Percentiles rank a stretch among this genome's conserved stretches.
Evolutionary conservation across 2,797 vertebrate genomes (phyloP).

Genomic region (Scarus forsteni): DNA sequence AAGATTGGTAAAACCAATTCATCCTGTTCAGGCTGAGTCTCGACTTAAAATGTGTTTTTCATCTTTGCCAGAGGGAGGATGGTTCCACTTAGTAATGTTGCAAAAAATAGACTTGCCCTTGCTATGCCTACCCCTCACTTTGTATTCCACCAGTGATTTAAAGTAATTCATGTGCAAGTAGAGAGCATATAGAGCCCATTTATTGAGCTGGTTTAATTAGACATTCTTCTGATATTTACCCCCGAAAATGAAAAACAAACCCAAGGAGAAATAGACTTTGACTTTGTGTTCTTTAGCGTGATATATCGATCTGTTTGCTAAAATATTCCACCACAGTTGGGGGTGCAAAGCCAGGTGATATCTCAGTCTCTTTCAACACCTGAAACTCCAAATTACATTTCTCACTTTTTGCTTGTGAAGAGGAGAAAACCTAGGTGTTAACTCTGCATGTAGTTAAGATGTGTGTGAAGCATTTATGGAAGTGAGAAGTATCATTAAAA

Average conservation of each 20-base stretch:
- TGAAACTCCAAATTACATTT: conserved; percentile 59
- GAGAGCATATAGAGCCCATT: neutral
- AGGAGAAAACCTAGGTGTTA: conserved; percentile 36
- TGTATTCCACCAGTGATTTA: conserved; percentile 35
- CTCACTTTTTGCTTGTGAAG: conserved; percentile 51
- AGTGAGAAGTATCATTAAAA: conserved; percentile 42
- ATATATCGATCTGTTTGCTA: conserved; percentile 54
- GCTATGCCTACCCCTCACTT: conserved; percentile 11
- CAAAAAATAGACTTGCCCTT: conserved; percentile 21
- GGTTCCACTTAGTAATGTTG: conserved; percentile 44
- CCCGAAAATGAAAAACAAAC: conserved; percentile 30
- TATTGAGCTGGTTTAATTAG: conserved; percentile 21
- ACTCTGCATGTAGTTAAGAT: conserved; percentile 34
- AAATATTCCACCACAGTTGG: conserved; percentile 55
- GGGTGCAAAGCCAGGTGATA: conserved; percentile 50
- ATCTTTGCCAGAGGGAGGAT: conserved; percentile 58
- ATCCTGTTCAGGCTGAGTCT: conserved; percentile 45
- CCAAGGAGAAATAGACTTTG: conserved; percentile 4
- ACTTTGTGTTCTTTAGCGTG: conserved; percentile 48
- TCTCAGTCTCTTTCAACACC: conserved; percentile 72
- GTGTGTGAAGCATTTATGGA: conserved; percentile 36
- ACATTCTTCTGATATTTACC: conserved; percentile 27
- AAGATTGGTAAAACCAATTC: conserved; percentile 61
- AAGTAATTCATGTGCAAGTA: conserved; percentile 24
- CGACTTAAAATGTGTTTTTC: conserved; percentile 59